These are phyloP conservation scores for Hoplias malabaricus DNA, from an alignment of 2,113 vertebrate genomes.

Conservation along the genomic window DNA sequence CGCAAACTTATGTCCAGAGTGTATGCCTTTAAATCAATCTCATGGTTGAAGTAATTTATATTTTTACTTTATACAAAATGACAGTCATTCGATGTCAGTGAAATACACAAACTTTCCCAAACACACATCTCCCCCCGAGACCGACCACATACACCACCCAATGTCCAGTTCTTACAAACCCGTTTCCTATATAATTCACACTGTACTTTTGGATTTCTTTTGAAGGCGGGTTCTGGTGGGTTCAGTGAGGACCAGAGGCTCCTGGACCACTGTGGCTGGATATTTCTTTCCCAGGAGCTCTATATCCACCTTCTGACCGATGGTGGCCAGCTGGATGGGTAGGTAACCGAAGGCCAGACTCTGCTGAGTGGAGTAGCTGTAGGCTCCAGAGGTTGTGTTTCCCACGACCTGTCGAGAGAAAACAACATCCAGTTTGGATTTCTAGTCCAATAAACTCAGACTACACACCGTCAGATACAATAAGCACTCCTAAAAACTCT, in stretches of 20 bases:
- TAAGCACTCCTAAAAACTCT: too few species aligned
- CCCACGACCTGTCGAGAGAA: conserved; percentile 85
- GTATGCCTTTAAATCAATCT: too few species aligned
- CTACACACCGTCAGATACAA: too few species aligned
- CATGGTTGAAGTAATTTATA: too few species aligned
- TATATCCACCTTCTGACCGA: conserved; percentile 89
- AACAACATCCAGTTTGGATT: too few species aligned
- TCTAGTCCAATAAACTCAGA: too few species aligned
- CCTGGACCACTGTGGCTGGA: conserved; percentile 79
- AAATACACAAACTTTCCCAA: background rate
- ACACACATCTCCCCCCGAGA: background rate
- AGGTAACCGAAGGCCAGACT: conserved; percentile 93
- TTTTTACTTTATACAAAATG: background rate
- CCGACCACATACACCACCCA: background rate
- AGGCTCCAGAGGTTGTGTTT: conserved; percentile 93
- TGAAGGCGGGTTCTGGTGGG: conserved; percentile 81
- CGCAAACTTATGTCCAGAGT: too few species aligned
- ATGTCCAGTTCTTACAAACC: background rate
- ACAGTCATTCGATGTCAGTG: background rate
- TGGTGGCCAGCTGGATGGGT: conserved; percentile 78
- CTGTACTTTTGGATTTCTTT: conserved; percentile 71
- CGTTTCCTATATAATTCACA: background rate
- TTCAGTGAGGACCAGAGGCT: conserved; percentile 89
- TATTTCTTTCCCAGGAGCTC: conserved; percentile 90
- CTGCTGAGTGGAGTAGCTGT: conserved; percentile 85